Base-by-base conservation (phyloP, 2,888 invertebrate genomes). In the Entomobrya multifasciata region DNA sequence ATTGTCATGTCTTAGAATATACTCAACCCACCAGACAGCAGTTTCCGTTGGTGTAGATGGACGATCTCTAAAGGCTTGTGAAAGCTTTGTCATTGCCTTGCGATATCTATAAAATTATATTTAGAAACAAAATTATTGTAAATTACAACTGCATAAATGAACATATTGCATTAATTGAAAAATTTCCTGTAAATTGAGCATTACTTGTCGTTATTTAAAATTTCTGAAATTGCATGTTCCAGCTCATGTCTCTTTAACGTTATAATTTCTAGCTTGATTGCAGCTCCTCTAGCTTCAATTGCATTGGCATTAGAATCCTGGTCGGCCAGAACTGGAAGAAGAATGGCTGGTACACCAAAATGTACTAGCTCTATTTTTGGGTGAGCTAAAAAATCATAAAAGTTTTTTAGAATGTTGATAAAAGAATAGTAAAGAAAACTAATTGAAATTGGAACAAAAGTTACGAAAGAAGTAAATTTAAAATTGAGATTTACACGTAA, bases 241-340 rank as follows among this genome's bases (percentile, higher is more conserved):
- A 90, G 62, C 15, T 84, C 77, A 0, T 65, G 17, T 11, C 81
- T 36, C 10, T 88, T 89, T 27, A 90, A 17, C n/a, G 55, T 70
- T 4, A 30, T 55, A n/a, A 89, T 74, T 87, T 90, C 90, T 36
- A 90, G 11, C 60, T 76, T 62, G 17, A 90, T 88, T 44, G 88
- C 90, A 10, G 86, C 78, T 3, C 81, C 87, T n/a, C 78, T 17
- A 2, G 47, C 36, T 11, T 47, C 85, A 25, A 90, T 15, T 11
- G 44, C n/a, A 15, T 88, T 57, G 0, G 88, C 88, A 67, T 90
- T 90, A 8, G 86, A 62, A 80, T 90, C 90, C 76, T 90, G 90
- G 15, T 90, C 90, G 0, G 88, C 90, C 52, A 90, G 87, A 1
- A 90, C 36, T 0, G 89, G 89, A 13, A 90, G 15, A 5, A 36